Base-by-base conservation (phyloP, 2,888 invertebrate species). In the Caenorhabditis drosophilae region DNA sequence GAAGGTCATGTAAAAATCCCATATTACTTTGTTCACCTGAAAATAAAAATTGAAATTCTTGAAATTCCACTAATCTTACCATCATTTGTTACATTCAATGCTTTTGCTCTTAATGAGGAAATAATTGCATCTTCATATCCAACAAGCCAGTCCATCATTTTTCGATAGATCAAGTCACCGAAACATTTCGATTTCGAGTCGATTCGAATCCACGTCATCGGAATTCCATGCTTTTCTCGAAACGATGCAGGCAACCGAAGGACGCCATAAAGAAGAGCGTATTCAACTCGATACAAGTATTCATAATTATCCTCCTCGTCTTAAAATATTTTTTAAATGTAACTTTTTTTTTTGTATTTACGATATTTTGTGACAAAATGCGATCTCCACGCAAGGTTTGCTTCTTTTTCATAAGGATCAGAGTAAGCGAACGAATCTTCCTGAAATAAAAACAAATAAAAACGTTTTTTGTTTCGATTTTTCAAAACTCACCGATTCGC, bases 61-160 rank as follows among this genome's bases (percentile, higher is more conserved):
- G 11, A 36, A n/a, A n/a, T 12, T 36, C 36, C 31, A 31, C 7
- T 15, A 36, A 36, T 15, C 36, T 15, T n/a, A 36, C 36, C 2
- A 23, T 42, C 23, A 22, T 22, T 23, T 23, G 42, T 23, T 12
- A 22, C 23, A 23, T 42, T 42, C 20, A 23, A n/a, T 9, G 42
- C 42, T 42, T 23, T 42, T 7, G 22, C 42, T 9, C 42, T 18
- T 23, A 34, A 15, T 11, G 47, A 52, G 0, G 95, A 91, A 92
- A 97, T 94, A 1, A 99, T 87, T 60, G 98, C 86, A 84, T 98
- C 97, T 84, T 98, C 96, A 81, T 97, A 98, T 26, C 98, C 98
- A 41, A 98, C 88, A 84, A 97, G 91, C 83, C 93, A 90, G 70
- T 92, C 91, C 36, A 98, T 88, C 66, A 98, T 89, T 79, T 93